phyloP scores from a whole-genome alignment of 2,797 vertebrate genomes.

The Schizopygopsis pylzovi region DNA sequence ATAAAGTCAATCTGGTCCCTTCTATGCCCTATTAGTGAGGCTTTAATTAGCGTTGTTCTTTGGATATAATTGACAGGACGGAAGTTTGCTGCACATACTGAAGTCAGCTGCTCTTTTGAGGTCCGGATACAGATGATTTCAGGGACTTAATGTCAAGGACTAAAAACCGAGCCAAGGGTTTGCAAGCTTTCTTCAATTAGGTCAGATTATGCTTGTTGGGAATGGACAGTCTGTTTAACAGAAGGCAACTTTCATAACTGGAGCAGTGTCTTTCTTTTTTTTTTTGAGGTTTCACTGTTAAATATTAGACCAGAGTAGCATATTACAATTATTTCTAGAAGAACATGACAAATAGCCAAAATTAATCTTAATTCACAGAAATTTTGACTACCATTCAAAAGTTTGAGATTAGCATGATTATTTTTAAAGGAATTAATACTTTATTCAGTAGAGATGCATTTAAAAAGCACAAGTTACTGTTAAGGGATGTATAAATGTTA shows the following conservation, averaged over 20 bases:
- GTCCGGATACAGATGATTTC: conserved; percentile 41
- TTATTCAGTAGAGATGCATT: neutral
- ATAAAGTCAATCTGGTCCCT: conserved; percentile 39
- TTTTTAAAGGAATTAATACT: neutral
- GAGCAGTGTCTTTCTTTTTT: neutral
- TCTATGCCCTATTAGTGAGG: conserved; percentile 45
- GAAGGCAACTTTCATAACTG: neutral
- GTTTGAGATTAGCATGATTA: neutral
- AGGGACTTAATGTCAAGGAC: conserved; percentile 39
- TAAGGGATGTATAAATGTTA: neutral
- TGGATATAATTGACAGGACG: conserved; percentile 44
- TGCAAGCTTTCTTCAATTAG: conserved; percentile 30
- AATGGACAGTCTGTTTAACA: conserved; percentile 8
- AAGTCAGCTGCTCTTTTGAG: conserved; percentile 55
- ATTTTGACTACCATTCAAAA: neutral
- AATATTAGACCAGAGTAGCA: neutral
- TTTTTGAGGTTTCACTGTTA: neutral
- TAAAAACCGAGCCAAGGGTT: conserved; percentile 10
- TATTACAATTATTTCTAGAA: neutral
- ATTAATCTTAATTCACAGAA: neutral
- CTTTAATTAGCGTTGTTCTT: conserved; percentile 46
- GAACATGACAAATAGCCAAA: neutral
- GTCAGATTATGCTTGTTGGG: conserved; percentile 31
- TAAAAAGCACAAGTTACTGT: neutral
- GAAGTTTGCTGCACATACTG: conserved; percentile 44